Percentiles rank a stretch among this genome's conserved stretches.
phyloP scores from a whole-genome alignment of 2,797 vertebrate species.

The Rhabdophis nuchalis region DNA sequence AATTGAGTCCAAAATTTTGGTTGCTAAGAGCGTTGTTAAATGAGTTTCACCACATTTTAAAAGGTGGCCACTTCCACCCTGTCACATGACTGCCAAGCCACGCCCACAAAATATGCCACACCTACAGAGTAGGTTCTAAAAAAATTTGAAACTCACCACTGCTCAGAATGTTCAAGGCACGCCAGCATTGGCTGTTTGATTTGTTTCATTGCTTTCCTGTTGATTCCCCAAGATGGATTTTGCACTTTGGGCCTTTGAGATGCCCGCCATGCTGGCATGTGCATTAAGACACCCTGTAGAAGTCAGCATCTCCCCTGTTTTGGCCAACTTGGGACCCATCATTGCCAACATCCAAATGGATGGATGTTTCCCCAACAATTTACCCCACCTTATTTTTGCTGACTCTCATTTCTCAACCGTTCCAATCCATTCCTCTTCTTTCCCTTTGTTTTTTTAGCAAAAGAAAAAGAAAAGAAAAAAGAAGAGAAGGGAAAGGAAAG shows the following conservation, averaged over 20 bases:
- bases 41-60: too few relatives aligned
- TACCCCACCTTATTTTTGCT: background rate
- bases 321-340: background rate
- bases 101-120: too few relatives aligned
- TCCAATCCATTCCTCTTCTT: background rate
- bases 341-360: too few relatives aligned
- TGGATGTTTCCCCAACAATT: background rate
- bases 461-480: background rate
- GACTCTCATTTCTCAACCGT: background rate
- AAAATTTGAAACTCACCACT: too few relatives aligned
- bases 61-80: too few relatives aligned
- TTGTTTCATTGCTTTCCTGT: background rate
- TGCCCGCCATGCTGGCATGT: background rate
- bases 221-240: background rate
- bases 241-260: background rate
- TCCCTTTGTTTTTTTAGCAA: background rate
- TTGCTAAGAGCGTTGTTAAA: too few relatives aligned
- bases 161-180: background rate
- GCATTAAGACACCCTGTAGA: background rate
- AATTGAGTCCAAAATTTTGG: too few relatives aligned
- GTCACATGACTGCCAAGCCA: too few relatives aligned
- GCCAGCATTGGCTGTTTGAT: background rate
- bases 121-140: too few relatives aligned
- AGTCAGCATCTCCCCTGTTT: background rate
- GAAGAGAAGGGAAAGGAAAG: too few relatives aligned